Conservation (phyloP, 2,797 vertebrate species). For the Gymnoscopelus braueri region DNA sequence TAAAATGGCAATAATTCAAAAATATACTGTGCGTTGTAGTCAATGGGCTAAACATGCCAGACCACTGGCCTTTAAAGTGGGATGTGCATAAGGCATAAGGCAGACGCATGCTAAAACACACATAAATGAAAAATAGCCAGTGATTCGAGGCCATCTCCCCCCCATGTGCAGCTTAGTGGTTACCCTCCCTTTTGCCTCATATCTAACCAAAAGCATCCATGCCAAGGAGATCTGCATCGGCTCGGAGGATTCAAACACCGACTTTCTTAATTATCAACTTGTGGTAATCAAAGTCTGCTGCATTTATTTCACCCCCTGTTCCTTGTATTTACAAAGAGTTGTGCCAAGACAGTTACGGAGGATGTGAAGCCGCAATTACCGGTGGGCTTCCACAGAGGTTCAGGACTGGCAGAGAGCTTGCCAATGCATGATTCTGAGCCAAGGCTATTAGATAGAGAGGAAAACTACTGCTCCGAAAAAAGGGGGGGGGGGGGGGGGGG, state of each 20-base stretch:
- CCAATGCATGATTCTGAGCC: slow-evolving; percentile 72
- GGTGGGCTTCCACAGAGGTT: slow-evolving; percentile 75
- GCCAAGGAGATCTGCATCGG: slow-evolving; percentile 78
- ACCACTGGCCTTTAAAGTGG: not conserved
- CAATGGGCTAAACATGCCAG: too few species aligned
- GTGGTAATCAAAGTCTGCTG: slow-evolving; percentile 81
- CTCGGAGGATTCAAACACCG: slow-evolving; percentile 72
- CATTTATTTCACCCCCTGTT: slow-evolving; percentile 74
- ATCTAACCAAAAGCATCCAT: slow-evolving; percentile 62
- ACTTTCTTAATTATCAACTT: slow-evolving; percentile 81
- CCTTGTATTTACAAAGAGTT: slow-evolving; percentile 77
- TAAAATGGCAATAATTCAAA: too few species aligned
- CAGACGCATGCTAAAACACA: not conserved
- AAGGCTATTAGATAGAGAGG: slow-evolving; percentile 77
- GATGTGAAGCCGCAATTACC: slow-evolving; percentile 80
- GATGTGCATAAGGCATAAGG: not conserved
- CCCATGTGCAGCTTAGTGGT: slow-evolving; percentile 52
- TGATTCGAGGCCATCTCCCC: slow-evolving; percentile 27
- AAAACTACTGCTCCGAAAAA: slow-evolving; percentile 74
- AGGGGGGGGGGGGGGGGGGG: not conserved
- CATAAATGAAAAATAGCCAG: slow-evolving; percentile 13
- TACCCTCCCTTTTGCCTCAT: slow-evolving; percentile 51
- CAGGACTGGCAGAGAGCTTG: slow-evolving; percentile 67
- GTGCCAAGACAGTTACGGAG: slow-evolving; percentile 79
- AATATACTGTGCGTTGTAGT: too few species aligned